A percentile compares a stretch with the other conserved stretches of the same genome.
Conservation (phyloP, 1,140 invertebrate species). For the Solenopsis invicta region DNA sequence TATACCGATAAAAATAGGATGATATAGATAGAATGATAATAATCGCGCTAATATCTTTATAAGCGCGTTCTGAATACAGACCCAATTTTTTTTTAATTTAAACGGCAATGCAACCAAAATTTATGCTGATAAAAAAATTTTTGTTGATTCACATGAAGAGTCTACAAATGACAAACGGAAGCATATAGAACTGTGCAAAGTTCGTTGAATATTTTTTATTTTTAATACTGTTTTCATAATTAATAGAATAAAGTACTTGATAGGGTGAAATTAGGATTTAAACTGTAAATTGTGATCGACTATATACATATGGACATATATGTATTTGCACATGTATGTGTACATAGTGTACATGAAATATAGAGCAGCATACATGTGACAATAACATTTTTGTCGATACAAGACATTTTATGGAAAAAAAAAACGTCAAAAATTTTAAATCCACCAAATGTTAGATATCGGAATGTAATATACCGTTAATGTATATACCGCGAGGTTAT, state of each 20-base stretch:
- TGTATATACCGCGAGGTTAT: conserved; percentile 85
- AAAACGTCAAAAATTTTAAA: conserved; percentile 62
- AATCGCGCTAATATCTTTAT: too few species aligned
- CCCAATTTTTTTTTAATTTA: conserved; percentile 15
- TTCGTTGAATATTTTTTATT: conserved; percentile 76
- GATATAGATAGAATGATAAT: too few species aligned
- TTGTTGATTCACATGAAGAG: conserved; percentile 41
- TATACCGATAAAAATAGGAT: too few species aligned
- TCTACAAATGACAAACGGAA: conserved; percentile 28
- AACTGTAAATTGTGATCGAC: conserved; percentile 65
- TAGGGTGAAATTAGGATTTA: conserved; percentile 50
- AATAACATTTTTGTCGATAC: conserved; percentile 76
- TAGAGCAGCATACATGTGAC: conserved; percentile 58
- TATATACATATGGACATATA: conserved; percentile 51
- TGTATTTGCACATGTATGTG: conserved; percentile 47
- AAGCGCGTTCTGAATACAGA: too few species aligned
- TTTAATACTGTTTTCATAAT: conserved; percentile 75
- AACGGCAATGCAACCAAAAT: background rate
- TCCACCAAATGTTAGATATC: conserved; percentile 41
- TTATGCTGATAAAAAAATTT: conserved; percentile 44
- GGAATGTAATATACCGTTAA: conserved; percentile 84
- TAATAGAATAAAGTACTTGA: conserved; percentile 65
- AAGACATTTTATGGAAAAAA: conserved; percentile 45
- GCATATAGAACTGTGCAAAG: conserved; percentile 19
- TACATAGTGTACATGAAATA: conserved; percentile 40